Evolutionary conservation across 37 sponge, comb jelly and placozoan species (phyloP), one percentile per base, ranked within the genome.

Genomic region (Aphrocallistes beatrix): DNA sequence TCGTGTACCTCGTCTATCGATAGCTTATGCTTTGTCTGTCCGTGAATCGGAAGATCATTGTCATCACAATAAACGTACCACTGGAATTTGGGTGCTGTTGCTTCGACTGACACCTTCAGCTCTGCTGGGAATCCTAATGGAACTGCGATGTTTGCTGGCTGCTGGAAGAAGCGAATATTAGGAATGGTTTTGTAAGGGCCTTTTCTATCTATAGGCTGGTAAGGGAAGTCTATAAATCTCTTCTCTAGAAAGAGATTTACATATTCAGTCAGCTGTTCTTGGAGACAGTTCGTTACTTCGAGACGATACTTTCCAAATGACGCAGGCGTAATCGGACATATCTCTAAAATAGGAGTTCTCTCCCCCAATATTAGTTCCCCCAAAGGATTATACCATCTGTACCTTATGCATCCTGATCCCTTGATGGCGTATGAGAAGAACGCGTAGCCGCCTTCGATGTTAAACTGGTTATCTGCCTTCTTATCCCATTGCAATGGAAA

Each of bases 391-490:
- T 60, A 60, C 75, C 75, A 60, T 60, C 21, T 60, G 34, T 60
- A 60, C 75, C 75, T 60, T 19, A 60, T 60, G 34, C 32, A 60
- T 6, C 75, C 75, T 28, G 17, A 8, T 28, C 75, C 75, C 34
- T 19, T 28, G 3, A 60, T 30, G 10, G 75, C 75, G 28, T 25
- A 13, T 13, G 75, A 3, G 75, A 60, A 60, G 10, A 60, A 3
- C 25, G 75, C 75, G 75, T 60, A 60, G 3, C 75, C 75, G 10
- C 75, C 75, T 13, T 60, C 75, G 3, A 19, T 60, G 75, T 60
- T 60, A 30, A 60, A 60, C 75, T 60, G 75, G n/a, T 60, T 60
- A 25, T 60, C 75, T 60, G 75, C 28, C 34, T 60, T 60, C 34
- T 30, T 60, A 3, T 25, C 75, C 75, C 75, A 60, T 13, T 60